phyloP scores from a whole-genome alignment of 92 coral and sea anemone species.

The Montipora capitata region DNA sequence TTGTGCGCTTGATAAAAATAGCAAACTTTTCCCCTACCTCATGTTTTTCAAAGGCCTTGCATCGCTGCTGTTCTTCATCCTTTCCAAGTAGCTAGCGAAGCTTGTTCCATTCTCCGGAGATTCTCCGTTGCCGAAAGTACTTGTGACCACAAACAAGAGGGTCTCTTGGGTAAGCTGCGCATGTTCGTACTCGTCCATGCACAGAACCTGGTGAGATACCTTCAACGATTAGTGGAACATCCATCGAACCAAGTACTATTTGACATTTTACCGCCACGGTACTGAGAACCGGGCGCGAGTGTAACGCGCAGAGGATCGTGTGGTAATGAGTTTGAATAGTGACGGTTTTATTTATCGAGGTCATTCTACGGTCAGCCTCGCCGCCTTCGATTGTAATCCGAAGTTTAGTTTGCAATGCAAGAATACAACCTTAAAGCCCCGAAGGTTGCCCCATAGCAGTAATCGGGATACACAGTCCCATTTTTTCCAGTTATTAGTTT shows the following conservation, averaged over 20 bases:
- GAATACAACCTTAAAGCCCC: no score
- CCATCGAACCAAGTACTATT: background rate
- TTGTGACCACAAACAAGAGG: constrained; percentile 74
- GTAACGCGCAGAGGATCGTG: no score
- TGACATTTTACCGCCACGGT: background rate
- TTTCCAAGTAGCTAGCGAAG: constrained; percentile 11
- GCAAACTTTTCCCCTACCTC: background rate
- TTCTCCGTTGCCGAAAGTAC: constrained; percentile 53
- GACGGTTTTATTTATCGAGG: no score
- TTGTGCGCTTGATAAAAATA: no score
- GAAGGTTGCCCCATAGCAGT: no score
- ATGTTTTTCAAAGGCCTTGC: constrained; percentile 26
- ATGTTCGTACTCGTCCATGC: constrained; percentile 74
- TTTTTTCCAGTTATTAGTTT: no score
- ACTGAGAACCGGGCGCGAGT: no score
- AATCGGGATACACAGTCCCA: no score
- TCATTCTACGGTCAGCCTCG: no score
- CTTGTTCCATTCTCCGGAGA: constrained; percentile 52
- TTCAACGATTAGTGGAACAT: background rate
- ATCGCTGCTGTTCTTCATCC: background rate
- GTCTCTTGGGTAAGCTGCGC: constrained; percentile 62
- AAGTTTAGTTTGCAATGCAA: no score
- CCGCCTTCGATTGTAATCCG: no score
- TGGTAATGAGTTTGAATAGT: no score
- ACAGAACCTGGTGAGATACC: constrained; percentile 31